A percentile compares a stretch with the other conserved stretches of the same genome.
phyloP scores from a whole-genome alignment of 2,888 invertebrate genomes.

The Polymixis lichenea region DNA sequence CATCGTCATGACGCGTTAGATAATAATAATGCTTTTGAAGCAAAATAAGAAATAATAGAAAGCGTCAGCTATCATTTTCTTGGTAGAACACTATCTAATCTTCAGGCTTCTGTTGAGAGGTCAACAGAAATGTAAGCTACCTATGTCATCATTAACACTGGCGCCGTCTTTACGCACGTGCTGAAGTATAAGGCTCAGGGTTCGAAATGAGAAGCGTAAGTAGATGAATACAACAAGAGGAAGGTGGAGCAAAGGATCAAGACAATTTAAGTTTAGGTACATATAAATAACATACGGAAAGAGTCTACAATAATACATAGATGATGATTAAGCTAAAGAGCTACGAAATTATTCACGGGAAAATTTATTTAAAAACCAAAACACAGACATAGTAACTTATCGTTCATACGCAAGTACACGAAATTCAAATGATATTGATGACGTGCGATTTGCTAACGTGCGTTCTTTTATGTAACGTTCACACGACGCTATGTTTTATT shows the following conservation, averaged over 20 bases:
- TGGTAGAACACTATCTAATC: slow-evolving; percentile 43
- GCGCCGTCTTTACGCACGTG: slow-evolving; percentile 33
- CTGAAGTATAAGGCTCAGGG: not conserved
- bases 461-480: slow-evolving; percentile 53
- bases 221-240: not conserved
- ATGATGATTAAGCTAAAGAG: not conserved
- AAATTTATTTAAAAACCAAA: not conserved
- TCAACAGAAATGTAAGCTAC: slow-evolving; percentile 37
- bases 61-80: slow-evolving; percentile 31
- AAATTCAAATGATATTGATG: slow-evolving; percentile 51
- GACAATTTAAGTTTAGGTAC: too few relatives aligned
- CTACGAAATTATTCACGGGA: not conserved
- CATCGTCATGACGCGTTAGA: not conserved
- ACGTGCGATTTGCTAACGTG: slow-evolving; percentile 45
- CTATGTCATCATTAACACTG: slow-evolving; percentile 12
- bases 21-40: slow-evolving; percentile 6
- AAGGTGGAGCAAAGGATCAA: not conserved
- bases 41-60: slow-evolving; percentile 1
- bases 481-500: slow-evolving; percentile 51
- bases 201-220: not conserved
- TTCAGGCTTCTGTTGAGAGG: slow-evolving; percentile 35
- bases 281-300: not conserved
- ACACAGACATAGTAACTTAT: not conserved
- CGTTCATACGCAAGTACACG: slow-evolving; percentile 7
- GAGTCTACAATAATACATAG: not conserved